Evolutionary conservation across 2,797 vertebrate genomes (phyloP).

Genomic region (Eleutherodactylus coqui): DNA sequence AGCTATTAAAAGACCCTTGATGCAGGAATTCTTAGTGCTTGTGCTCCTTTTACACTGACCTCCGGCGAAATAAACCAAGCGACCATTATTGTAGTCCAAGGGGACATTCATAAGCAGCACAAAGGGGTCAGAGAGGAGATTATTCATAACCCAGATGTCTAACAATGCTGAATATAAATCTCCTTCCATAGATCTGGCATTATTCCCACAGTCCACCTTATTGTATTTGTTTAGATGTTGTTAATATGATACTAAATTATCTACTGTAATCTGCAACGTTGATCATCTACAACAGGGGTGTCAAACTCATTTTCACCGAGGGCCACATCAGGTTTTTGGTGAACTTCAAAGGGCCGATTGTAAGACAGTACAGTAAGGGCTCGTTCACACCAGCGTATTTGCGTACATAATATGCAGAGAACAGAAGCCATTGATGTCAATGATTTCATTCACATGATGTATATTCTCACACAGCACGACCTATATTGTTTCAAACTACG

Average conservation of each 20-base stretch:
- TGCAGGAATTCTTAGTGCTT: background rate
- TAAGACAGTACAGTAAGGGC: too few relatives aligned
- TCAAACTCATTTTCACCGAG: too few relatives aligned
- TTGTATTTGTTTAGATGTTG: background rate
- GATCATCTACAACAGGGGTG: background rate
- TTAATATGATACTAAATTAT: background rate
- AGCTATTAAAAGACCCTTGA: background rate
- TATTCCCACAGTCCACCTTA: background rate
- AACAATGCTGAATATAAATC: constrained; percentile 24
- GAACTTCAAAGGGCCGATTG: too few relatives aligned
- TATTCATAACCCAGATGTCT: constrained; percentile 34
- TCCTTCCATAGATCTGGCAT: background rate
- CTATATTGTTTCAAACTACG: too few relatives aligned
- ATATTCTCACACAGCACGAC: too few relatives aligned
- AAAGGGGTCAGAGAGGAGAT: constrained; percentile 14
- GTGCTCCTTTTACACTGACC: constrained; percentile 15
- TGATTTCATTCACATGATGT: too few relatives aligned
- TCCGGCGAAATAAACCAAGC: constrained; percentile 25
- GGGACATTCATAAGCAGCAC: constrained; percentile 25
- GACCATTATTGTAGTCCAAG: constrained; percentile 29
- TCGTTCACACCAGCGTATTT: too few relatives aligned
- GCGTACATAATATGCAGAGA: too few relatives aligned
- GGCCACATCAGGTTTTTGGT: too few relatives aligned
- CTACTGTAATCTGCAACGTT: background rate
- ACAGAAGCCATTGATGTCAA: too few relatives aligned